phyloP scores from a whole-genome alignment of 2,113 vertebrate genomes.

The Dasyprocta punctata region DNA sequence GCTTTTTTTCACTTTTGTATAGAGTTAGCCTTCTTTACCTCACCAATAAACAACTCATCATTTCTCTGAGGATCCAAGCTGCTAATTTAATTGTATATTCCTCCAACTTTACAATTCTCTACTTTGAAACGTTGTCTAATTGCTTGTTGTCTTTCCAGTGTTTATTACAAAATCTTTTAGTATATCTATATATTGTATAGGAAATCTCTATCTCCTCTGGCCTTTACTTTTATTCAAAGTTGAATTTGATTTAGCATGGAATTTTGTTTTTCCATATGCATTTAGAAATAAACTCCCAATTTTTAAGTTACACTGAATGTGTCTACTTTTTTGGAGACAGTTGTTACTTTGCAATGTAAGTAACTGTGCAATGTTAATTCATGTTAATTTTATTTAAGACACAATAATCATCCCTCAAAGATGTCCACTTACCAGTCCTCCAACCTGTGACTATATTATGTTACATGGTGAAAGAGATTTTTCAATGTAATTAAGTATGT shows the following conservation, averaged over 20 bases:
- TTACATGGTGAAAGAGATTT: neutral
- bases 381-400: neutral
- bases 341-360: neutral
- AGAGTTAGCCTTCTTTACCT: neutral
- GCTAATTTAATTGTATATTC: neutral
- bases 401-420: neutral
- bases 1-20: neutral
- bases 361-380: neutral
- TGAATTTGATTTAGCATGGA: neutral
- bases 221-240: neutral
- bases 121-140: neutral
- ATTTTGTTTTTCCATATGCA: neutral
- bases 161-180: neutral
- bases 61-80: neutral
- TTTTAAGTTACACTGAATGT: neutral
- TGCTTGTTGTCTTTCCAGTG: neutral
- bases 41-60: neutral
- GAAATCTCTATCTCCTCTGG: neutral
- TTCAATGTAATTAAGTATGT: neutral
- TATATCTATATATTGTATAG: neutral
- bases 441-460: neutral
- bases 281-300: neutral
- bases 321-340: neutral
- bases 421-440: neutral
- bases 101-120: neutral